phyloP scores from a whole-genome alignment of 2,797 vertebrate genomes.

The Parotocinclus haroldoi region DNA sequence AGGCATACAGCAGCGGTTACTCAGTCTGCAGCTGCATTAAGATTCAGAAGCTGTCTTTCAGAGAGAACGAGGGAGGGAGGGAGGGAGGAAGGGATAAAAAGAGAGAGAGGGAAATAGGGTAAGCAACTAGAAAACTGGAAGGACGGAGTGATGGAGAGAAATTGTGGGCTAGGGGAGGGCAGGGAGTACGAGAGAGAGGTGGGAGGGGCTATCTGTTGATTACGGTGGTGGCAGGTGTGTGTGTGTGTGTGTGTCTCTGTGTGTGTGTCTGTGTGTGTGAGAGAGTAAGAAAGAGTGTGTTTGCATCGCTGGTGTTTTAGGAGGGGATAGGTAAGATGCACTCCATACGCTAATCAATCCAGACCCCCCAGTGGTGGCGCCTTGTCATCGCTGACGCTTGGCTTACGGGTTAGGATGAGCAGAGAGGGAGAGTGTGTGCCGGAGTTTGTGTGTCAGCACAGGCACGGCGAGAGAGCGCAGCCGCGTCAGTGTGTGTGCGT shows the following conservation, averaged over 20 bases:
- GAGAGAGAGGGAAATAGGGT: slow-evolving; percentile 28
- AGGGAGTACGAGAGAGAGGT: slow-evolving; percentile 14
- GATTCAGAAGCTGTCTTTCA: slow-evolving; percentile 52
- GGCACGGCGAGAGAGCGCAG: slow-evolving; percentile 56
- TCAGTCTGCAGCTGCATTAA: slow-evolving; percentile 52
- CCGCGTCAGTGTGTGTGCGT: slow-evolving; percentile 41
- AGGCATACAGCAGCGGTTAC: slow-evolving; percentile 39
- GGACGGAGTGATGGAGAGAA: slow-evolving; percentile 41
- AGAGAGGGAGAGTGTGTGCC: slow-evolving; percentile 45
- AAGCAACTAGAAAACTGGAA: slow-evolving; percentile 35
- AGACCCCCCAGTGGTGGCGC: slow-evolving; percentile 39
- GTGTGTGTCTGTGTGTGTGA: slow-evolving; percentile 22
- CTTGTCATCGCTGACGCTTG: slow-evolving; percentile 40
- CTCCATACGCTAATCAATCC: slow-evolving; percentile 50
- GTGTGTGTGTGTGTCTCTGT: slow-evolving; percentile 13
- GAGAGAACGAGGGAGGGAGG: slow-evolving; percentile 45
- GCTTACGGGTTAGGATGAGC: slow-evolving; percentile 48
- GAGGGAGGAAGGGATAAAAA: slow-evolving; percentile 26
- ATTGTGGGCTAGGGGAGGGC: slow-evolving; percentile 23
- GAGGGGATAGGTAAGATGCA: slow-evolving; percentile 44
- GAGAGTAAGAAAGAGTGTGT: slow-evolving; percentile 17
- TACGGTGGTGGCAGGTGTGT: slow-evolving; percentile 31
- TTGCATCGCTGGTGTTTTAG: slow-evolving; percentile 33
- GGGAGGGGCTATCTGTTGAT: slow-evolving; percentile 49
- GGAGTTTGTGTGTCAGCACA: slow-evolving; percentile 44